Evolutionary conservation across 2,888 invertebrate species (phyloP).

Genomic region (Patella ulyssiponensis): DNA sequence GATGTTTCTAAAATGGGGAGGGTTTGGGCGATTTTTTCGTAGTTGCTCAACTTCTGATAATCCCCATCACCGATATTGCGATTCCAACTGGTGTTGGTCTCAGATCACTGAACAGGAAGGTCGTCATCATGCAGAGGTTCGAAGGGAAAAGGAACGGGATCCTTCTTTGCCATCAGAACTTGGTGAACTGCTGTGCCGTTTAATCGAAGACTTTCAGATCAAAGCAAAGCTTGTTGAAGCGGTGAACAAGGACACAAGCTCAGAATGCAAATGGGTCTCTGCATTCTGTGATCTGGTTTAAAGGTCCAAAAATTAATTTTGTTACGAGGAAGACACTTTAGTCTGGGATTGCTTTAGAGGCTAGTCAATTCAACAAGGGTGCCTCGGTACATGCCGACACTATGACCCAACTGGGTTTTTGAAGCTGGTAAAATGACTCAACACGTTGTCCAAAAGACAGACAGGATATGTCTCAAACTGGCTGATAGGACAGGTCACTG

Average conservation of each 20-base stretch:
- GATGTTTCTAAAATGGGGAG: conserved; percentile 14
- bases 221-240: conserved; percentile 12
- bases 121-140: neutral
- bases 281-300: conserved; percentile 15
- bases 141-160: neutral
- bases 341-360: neutral
- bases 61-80: neutral
- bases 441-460: neutral
- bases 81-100: neutral
- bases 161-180: neutral
- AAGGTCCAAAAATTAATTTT: conserved; percentile 15
- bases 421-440: neutral
- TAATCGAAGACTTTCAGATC: neutral
- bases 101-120: neutral
- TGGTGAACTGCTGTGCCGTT: neutral
- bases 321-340: conserved; percentile 3
- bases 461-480: neutral
- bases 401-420: neutral
- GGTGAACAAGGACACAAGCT: conserved; percentile 11
- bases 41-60: neutral
- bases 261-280: conserved; percentile 22
- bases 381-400: neutral
- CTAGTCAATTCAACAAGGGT: neutral
- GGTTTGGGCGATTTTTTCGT: conserved; percentile 22
- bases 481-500: neutral